Base-by-base conservation (phyloP, 64 coral and sea anemone genomes). In the Porites lutea region DNA sequence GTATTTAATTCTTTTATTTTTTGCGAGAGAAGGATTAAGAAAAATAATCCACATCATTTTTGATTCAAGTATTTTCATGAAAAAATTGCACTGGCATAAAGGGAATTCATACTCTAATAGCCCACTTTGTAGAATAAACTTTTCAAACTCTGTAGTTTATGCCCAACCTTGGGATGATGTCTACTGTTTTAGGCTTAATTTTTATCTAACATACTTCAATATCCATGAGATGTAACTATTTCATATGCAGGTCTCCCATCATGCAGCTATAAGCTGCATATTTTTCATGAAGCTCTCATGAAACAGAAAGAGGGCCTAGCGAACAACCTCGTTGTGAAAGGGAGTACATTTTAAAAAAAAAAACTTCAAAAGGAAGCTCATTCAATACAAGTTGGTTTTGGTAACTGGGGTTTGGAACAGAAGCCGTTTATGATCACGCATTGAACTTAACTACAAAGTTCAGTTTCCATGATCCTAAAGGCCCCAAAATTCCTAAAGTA, bases 331-430 rank as follows among this genome's bases (percentile, higher is more conserved):
- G 18, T 68, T 68, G 18, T 68, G 6, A 68, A 68, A 68, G 65
- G 18, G 65, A 68, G 65, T 68, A 68, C 65, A 68, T 63, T 5
- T 63, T 63, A n/a, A 5, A 13, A 13, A 2, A 6, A 21, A 68
- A 68, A 68, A 68, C 65, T 68, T 68, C 9, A 68, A 68, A n/a
- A 63, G 65, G 15, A 68, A 68, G 65, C 14, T 68, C 12, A 68
- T 68, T 68, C 65, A 68, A 68, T 68, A 68, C 18, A 68, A 68
- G 65, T 68, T 68, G 65, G 65, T 68, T 68, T 68, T 68, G 65
- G 65, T 68, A 15, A 18, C 65, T 68, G 65, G 65, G 65, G 65
- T 68, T 68, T 68, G 65, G 65, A 68, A 68, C 65, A 68, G 65
- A 68, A 14, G 14, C 65, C 65, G 18, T 68, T 19, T 68, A 68